These are phyloP conservation scores for Heteronetta atricapilla DNA, from an alignment of 2,113 vertebrate species.

Conservation along the genomic window DNA sequence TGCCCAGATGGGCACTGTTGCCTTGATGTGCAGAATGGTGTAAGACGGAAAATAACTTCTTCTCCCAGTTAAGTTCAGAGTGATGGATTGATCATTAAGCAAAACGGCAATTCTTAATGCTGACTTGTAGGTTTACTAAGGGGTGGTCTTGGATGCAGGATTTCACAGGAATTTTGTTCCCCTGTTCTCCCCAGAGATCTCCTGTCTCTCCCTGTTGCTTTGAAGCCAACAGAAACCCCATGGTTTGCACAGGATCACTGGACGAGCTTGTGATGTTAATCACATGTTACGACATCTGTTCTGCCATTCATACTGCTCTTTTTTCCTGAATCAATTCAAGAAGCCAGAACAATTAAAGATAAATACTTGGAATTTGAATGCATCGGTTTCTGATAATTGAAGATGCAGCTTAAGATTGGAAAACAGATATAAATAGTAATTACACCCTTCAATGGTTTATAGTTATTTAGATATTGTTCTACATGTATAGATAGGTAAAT, in stretches of 20 bases:
- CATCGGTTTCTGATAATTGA: not conserved
- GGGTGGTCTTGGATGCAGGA: not conserved
- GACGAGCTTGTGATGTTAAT: not conserved
- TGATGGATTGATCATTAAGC: not conserved
- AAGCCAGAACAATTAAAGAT: not conserved
- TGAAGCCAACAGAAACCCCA: not conserved
- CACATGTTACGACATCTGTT: not conserved
- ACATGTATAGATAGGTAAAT: not conserved
- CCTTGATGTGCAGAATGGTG: not conserved
- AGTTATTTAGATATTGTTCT: not conserved
- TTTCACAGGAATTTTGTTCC: not conserved
- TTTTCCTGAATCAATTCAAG: not conserved
- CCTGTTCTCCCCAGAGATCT: not conserved
- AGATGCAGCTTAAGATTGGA: not conserved
- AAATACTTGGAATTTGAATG: not conserved
- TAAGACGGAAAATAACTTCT: not conserved
- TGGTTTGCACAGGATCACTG: not conserved
- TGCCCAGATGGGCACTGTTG: not conserved
- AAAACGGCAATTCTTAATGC: not conserved
- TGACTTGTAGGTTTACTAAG: not conserved
- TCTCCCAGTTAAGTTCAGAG: not conserved
- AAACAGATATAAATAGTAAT: not conserved
- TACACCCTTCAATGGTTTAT: not conserved
- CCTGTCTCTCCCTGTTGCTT: not conserved
- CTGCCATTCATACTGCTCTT: not conserved